A percentile compares a stretch with the other conserved stretches of the same genome.
Evolutionary conservation across 2,888 invertebrate species (phyloP).

Genomic region (Psococerastis gibbosa): DNA sequence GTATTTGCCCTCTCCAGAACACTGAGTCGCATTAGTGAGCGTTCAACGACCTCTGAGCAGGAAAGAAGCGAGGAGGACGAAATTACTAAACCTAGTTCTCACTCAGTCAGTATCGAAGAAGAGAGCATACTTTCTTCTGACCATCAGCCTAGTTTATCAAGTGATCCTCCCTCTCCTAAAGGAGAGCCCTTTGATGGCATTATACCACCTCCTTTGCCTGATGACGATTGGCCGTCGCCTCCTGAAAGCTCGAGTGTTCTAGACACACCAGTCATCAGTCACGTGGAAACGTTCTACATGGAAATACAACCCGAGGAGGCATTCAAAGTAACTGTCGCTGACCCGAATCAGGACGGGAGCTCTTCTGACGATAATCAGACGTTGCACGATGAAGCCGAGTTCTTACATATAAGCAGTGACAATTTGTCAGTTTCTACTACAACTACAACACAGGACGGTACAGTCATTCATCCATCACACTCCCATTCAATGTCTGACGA

Average conservation of each 20-base stretch:
- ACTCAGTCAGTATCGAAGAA: slow-evolving; percentile 67
- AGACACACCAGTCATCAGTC: slow-evolving; percentile 52
- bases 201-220: slow-evolving; percentile 13
- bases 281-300: slow-evolving; percentile 62
- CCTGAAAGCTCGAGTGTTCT: slow-evolving; percentile 39
- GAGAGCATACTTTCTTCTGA: slow-evolving; percentile 69
- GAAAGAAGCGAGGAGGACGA: slow-evolving; percentile 59
- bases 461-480: slow-evolving; percentile 58
- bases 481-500: slow-evolving; percentile 43
- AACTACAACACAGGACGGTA: slow-evolving; percentile 35
- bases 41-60: slow-evolving; percentile 75
- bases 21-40: slow-evolving; percentile 67
- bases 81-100: slow-evolving; percentile 57
- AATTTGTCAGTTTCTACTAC: slow-evolving; percentile 8
- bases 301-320: slow-evolving; percentile 59
- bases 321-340: slow-evolving; percentile 47
- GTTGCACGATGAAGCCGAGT: slow-evolving; percentile 35
- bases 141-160: slow-evolving; percentile 67
- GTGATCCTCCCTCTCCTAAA: slow-evolving; percentile 42
- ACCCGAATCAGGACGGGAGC: slow-evolving; percentile 26
- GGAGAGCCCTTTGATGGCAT: slow-evolving; percentile 15
- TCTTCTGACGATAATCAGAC: slow-evolving; percentile 49
- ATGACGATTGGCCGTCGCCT: slow-evolving; percentile 63
- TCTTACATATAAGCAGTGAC: not conserved
- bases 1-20: slow-evolving; percentile 58